phyloP scores from a whole-genome alignment of 2,113 vertebrate genomes.

The Lepus americanus region DNA sequence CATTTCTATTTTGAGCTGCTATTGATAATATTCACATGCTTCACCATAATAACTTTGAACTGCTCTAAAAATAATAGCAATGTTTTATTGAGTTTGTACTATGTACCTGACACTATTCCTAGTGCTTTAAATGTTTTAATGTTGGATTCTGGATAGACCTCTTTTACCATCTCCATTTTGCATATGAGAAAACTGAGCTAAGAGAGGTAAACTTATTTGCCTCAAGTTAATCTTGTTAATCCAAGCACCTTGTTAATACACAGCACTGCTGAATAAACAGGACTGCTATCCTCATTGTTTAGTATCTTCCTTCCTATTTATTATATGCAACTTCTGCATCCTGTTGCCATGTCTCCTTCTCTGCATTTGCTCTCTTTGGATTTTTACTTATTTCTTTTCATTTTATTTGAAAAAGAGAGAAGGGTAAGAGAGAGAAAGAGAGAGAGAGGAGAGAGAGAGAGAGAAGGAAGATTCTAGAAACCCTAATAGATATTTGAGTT shows the following conservation, averaged over 20 bases:
- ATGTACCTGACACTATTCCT: not conserved
- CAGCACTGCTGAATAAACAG: not conserved
- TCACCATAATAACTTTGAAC: not conserved
- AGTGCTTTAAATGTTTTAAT: not conserved
- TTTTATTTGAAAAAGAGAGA: too few species aligned
- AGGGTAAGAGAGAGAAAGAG: too few species aligned
- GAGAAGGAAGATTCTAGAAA: constrained; percentile 3
- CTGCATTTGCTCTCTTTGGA: not conserved
- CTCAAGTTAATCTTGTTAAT: not conserved
- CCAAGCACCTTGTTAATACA: not conserved
- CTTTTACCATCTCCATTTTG: not conserved
- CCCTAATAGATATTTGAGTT: not conserved
- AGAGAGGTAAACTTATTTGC: not conserved
- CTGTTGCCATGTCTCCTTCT: not conserved
- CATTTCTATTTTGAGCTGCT: not conserved
- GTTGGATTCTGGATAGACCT: not conserved
- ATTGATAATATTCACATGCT: not conserved
- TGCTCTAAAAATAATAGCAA: constrained; percentile 23
- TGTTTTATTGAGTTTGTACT: not conserved
- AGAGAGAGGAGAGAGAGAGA: too few species aligned
- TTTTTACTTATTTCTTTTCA: too few species aligned
- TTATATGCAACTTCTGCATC: not conserved
- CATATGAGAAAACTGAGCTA: not conserved
- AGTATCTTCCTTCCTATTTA: not conserved
- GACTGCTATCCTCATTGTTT: not conserved